phyloP scores from a whole-genome alignment of 2,888 invertebrate species.

The Bellardia bayeri region DNA sequence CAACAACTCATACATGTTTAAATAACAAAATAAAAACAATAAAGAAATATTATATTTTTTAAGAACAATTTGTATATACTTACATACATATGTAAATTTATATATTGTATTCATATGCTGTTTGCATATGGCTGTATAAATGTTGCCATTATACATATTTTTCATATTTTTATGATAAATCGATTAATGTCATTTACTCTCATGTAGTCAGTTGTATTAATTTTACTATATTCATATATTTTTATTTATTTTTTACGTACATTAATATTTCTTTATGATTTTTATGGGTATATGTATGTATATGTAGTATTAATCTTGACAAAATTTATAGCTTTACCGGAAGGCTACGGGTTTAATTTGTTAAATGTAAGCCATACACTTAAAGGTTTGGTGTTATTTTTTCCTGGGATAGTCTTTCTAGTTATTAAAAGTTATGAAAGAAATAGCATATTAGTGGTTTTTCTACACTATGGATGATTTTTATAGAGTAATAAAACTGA shows the following conservation, averaged over 20 bases:
- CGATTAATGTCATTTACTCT: constrained; percentile 46
- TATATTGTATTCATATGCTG: neutral
- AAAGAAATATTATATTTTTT: neutral
- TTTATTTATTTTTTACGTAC: neutral
- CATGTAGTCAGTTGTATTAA: neutral
- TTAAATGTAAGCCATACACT: neutral
- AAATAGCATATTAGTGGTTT: neutral
- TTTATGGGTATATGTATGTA: constrained; percentile 28
- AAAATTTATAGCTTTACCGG: constrained; percentile 30
- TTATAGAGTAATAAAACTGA: neutral
- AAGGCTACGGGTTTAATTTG: constrained; percentile 16
- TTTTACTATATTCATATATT: neutral
- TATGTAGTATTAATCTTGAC: constrained; percentile 24
- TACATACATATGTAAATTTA: neutral
- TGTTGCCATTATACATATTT: constrained; percentile 5
- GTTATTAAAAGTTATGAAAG: neutral
- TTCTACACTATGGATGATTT: neutral
- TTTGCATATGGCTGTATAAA: neutral
- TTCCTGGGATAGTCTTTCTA: constrained; percentile 14
- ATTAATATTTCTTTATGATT: constrained; percentile 19
- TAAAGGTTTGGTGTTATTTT: constrained; percentile 2
- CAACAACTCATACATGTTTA: neutral
- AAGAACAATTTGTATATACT: neutral
- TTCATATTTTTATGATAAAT: constrained; percentile 54
- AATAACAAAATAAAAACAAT: constrained; percentile 22